Base-by-base conservation (phyloP, 1,140 invertebrate species). In the Sitobion miscanthi region DNA sequence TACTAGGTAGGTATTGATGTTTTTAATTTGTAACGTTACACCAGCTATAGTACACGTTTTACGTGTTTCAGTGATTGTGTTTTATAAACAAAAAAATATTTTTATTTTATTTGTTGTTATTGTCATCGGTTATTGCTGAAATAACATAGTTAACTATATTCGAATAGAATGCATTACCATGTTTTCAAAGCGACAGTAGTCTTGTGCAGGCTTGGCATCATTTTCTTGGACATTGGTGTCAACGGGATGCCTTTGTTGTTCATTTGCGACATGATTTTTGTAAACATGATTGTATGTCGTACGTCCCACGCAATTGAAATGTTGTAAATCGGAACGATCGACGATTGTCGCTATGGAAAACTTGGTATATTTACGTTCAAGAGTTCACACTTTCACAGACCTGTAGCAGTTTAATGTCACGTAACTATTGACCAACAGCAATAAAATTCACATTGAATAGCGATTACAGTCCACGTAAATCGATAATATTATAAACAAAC, bases 151-250 rank as follows among this genome's bases (percentile, higher is more conserved):
- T 21, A 6, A 17, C n/a, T 4, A 77, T 35, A 77, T n/a, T 77
- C n/a, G 30, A n/a, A 77, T 77, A 14, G n/a, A 77, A 77, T 77
- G 14, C 62, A 77, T 88, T 57, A 89, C 87, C 87, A 57, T 57
- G 52, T 89, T 89, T 57, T 89, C 49, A 89, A 38, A 5, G 87
- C 49, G 8, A 38, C 87, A 6, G 87, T 25, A 57, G 87, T 89
- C 21, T 89, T 89, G n/a, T 89, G 57, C n/a, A 54, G 1, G 0
- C 11, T 89, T 6, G 87, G 52, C 49, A 57, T 89, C 8, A 1
- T 57, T 52, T 89, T 89, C n/a, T 89, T 89, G 2, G 87, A 89
- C 23, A 5, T 23, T 20, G 87, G 87, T 42, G 87, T 89, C 86
- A 57, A 54, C 35, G 87, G n/a, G n/a, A n/a, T 52, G 30, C 17